Conservation (phyloP, 2,113 vertebrate species). For the Alethe castanea region DNA sequence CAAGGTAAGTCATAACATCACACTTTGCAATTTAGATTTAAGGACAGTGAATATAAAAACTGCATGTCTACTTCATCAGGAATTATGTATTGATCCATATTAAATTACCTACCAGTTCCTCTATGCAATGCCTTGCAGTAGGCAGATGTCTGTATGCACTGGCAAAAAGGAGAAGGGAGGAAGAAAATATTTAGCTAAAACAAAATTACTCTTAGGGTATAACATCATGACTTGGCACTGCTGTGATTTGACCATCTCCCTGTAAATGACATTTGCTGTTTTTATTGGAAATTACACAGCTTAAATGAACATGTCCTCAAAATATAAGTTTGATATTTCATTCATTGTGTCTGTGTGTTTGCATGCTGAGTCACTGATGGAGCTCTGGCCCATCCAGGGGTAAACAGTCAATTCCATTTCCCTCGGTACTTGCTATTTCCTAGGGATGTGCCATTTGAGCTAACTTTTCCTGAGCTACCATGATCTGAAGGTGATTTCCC, state of each 20-base stretch:
- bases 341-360: rapidly evolving
- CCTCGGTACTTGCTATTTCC: background rate
- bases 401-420: background rate
- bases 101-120: background rate
- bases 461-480: background rate
- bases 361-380: conserved; percentile 29
- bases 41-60: conserved; percentile 14
- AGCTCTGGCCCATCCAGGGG: background rate
- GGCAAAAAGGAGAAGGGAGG: background rate
- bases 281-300: background rate
- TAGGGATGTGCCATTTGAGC: background rate
- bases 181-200: background rate
- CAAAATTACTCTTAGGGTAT: background rate
- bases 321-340: background rate
- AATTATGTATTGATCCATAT: background rate
- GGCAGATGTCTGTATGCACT: background rate
- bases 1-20: background rate
- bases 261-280: background rate
- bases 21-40: conserved; percentile 49
- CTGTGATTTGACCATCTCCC: background rate
- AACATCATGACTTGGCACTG: background rate
- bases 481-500: background rate
- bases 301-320: background rate
- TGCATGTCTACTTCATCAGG: conserved; percentile 5
- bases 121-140: background rate